Evolutionary conservation across 2,113 vertebrate species (phyloP), one percentile per base, ranked within the genome.

Genomic region (Lanius ludovicianus): DNA sequence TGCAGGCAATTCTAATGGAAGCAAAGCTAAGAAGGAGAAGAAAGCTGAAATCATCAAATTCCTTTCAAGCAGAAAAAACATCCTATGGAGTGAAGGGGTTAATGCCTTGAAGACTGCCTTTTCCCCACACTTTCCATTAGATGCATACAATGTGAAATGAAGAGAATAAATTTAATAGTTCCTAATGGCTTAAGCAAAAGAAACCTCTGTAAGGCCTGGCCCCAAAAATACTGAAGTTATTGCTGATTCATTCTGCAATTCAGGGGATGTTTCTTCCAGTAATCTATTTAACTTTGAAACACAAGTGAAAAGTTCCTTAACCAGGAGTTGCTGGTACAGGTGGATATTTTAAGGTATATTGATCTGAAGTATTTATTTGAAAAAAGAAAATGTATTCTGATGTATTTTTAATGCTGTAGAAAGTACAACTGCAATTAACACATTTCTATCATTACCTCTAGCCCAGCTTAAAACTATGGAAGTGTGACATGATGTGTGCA

Each of bases 151-250:
- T 3, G 24, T 91, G 91, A 97, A 97, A 95, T 79, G 69, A 96
- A 92, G 57, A 95, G 42, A 97, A 96, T 96, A 96, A 91, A 93
- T 97, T 95, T 97, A 97, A 93, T 96, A 94, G 90, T 78, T 95
- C 57, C 59, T 98, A 97, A 97, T 97, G 95, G 95, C 87, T 97
- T 81, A 91, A 97, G 91, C 22, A 90, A 94, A 97, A 95, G 67
- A 70, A 89, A 81, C 78, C 46, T 74, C 87, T 94, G 52, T 84
- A 63, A 91, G 67, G 35, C 28, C 39, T 64, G 82, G 23, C 57
- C 52, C 67, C 21, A 63, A 10, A 33, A 75, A 84, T 88, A 33
- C 60, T 95, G 75, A 63, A 87, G 90, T 59, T 41, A 46, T 84
- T 95, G 90, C 93, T 97, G 96, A 96, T 74, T 97, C 60, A 91